These are phyloP conservation scores for Myripristis jacobus DNA, from an alignment of 2,797 vertebrate genomes.

Conservation along the genomic window DNA sequence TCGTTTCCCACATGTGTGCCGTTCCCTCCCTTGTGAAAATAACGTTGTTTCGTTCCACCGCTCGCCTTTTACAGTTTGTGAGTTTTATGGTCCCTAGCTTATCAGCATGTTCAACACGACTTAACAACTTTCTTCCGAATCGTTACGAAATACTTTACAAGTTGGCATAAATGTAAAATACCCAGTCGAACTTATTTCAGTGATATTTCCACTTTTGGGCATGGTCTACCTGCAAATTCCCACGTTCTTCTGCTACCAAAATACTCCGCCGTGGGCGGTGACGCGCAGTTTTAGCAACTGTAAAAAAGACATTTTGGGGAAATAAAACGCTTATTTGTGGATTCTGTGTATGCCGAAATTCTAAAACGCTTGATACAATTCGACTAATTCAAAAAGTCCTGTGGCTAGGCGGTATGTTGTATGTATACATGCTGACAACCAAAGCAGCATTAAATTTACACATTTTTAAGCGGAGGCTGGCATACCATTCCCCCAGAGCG, in stretches of 20 bases:
- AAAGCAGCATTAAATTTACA: not conserved
- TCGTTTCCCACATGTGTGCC: too few species aligned
- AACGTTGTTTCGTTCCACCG: conserved; percentile 2
- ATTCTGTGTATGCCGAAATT: conserved; percentile 11
- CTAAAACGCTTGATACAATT: rapidly evolving
- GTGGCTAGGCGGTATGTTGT: too few species aligned
- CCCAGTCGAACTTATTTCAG: too few species aligned
- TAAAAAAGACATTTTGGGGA: not conserved
- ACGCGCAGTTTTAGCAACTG: not conserved
- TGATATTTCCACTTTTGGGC: too few species aligned
- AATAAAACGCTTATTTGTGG: too few species aligned
- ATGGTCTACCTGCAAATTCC: too few species aligned
- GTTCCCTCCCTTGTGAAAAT: too few species aligned
- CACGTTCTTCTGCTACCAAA: not conserved
- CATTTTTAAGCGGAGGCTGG: conserved; percentile 30
- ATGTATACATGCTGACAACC: not conserved
- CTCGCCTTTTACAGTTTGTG: not conserved
- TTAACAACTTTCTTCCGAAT: too few species aligned
- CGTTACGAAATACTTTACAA: too few species aligned
- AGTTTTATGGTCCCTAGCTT: not conserved
- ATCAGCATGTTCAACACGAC: too few species aligned
- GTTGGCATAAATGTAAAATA: too few species aligned
- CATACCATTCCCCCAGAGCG: not conserved
- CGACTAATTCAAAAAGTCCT: too few species aligned
- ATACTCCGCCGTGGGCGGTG: not conserved